Evolutionary conservation across 2,888 invertebrate species (phyloP).

Genomic region (Cephus nigrinus): DNA sequence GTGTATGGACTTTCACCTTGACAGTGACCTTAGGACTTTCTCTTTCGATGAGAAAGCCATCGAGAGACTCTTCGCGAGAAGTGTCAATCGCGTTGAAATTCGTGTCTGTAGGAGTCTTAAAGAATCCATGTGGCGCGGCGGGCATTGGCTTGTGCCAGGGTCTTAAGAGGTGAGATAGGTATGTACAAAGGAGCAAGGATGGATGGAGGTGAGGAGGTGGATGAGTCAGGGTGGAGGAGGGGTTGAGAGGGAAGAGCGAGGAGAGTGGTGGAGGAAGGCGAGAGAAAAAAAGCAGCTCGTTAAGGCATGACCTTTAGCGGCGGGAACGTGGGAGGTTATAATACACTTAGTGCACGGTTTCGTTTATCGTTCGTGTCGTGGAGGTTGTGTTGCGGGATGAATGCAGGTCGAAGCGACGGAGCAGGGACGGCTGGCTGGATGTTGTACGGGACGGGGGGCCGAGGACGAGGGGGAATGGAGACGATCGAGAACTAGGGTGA

Average conservation of each 20-base stretch:
- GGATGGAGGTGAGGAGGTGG: slow-evolving; percentile 9
- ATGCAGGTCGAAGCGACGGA: slow-evolving; percentile 44
- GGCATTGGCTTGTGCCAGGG: background rate
- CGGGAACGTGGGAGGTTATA: slow-evolving; percentile 60
- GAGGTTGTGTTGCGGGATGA: slow-evolving; percentile 39
- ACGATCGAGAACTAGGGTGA: slow-evolving; percentile 8
- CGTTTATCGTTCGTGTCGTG: slow-evolving; percentile 45
- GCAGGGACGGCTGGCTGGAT: slow-evolving; percentile 10
- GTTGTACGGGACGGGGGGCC: slow-evolving; percentile 8
- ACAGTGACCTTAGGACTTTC: background rate
- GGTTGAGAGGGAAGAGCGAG: slow-evolving; percentile 7
- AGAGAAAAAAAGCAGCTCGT: slow-evolving; percentile 50
- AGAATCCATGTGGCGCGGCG: background rate
- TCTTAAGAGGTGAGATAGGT: slow-evolving; percentile 4
- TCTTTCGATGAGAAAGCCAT: background rate
- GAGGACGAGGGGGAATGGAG: slow-evolving; percentile 10
- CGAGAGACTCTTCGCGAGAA: background rate
- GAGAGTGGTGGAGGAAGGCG: slow-evolving; percentile 1
- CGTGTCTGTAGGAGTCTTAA: background rate
- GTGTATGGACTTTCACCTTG: background rate
- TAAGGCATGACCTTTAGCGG: slow-evolving; percentile 63
- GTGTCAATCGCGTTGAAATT: background rate
- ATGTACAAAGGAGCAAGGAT: slow-evolving; percentile 10
- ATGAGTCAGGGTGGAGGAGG: slow-evolving; percentile 14
- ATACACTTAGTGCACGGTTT: slow-evolving; percentile 51